These are phyloP conservation scores for Sepiola atlantica DNA, from an alignment of 2,888 invertebrate species.

Conservation along the genomic window DNA sequence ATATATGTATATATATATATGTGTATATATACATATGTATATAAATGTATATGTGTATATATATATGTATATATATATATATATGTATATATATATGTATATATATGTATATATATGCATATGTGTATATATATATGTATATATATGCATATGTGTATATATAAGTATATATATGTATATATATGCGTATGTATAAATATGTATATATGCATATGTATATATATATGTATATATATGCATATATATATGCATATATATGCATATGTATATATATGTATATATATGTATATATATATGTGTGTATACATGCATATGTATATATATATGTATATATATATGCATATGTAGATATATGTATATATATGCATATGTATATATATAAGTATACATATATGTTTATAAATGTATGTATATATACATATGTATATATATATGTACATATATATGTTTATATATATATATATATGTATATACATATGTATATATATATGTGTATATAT, in stretches of 20 bases:
- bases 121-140: background rate
- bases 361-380: background rate
- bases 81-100: background rate
- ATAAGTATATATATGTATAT: background rate
- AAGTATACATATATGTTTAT: background rate
- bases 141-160: background rate
- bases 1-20: constrained; percentile 17
- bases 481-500: too few relatives aligned
- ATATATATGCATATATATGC: background rate
- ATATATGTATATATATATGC: background rate
- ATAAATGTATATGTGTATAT: background rate
- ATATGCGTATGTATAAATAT: background rate
- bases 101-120: background rate
- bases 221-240: background rate
- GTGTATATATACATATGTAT: background rate
- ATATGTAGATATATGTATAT: background rate
- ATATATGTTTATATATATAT: too few relatives aligned
- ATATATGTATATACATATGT: too few relatives aligned
- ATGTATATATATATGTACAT: background rate
- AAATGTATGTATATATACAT: background rate
- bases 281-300: background rate
- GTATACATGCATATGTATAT: background rate
- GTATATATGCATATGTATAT: background rate
- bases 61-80: background rate
- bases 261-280: background rate